These are phyloP conservation scores for Xylocampa areola DNA, from an alignment of 2,888 invertebrate species.

Conservation along the genomic window DNA sequence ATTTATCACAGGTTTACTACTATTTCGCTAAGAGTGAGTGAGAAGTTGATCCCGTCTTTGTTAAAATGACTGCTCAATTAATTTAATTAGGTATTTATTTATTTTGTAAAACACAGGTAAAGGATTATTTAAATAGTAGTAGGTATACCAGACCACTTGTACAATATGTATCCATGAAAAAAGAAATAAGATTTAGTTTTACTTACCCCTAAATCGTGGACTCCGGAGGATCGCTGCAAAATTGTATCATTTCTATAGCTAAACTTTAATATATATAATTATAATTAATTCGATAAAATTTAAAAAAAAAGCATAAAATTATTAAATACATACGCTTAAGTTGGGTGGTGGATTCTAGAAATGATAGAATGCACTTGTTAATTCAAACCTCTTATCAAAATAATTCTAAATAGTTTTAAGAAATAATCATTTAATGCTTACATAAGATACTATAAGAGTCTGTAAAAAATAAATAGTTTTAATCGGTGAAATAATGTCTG, in stretches of 20 bases:
- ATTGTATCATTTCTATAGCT: neutral
- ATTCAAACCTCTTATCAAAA: neutral
- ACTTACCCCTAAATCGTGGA: constrained; percentile 48
- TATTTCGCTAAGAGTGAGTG: too few species aligned
- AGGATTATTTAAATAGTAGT: too few species aligned
- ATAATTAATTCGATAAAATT: neutral
- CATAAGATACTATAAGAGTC: constrained; percentile 60
- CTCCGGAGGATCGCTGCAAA: constrained; percentile 21
- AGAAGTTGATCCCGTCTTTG: too few species aligned
- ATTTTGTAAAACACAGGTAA: too few species aligned
- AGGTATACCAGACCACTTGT: too few species aligned
- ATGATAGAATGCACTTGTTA: neutral
- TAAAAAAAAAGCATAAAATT: neutral
- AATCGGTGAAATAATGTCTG: neutral
- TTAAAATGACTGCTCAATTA: too few species aligned
- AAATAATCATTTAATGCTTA: constrained; percentile 42
- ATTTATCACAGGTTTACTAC: too few species aligned
- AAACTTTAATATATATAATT: too few species aligned
- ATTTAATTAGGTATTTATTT: too few species aligned
- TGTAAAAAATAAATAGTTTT: constrained; percentile 33
- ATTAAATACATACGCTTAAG: constrained; percentile 19
- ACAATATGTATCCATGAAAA: neutral
- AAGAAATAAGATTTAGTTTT: neutral
- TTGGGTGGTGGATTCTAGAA: constrained; percentile 26
- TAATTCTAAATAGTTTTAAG: neutral